Evolutionary conservation across 1,140 invertebrate species (phyloP).

Genomic region (Triops longicaudatus): DNA sequence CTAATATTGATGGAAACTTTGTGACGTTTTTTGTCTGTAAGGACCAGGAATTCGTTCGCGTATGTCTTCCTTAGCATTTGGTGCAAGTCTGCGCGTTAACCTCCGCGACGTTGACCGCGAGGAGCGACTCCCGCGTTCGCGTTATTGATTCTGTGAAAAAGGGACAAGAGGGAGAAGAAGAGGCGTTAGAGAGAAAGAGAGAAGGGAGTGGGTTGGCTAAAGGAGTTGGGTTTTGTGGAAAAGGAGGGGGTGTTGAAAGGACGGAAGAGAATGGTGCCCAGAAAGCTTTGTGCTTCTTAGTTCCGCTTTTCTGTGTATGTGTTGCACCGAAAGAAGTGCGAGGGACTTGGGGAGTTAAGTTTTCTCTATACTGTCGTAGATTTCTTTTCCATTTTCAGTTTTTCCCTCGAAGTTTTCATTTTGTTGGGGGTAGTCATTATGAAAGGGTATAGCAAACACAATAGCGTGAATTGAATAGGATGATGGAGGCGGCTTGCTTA

Average conservation of each 20-base stretch:
- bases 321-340: background rate
- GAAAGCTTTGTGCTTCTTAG: background rate
- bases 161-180: background rate
- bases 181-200: background rate
- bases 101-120: slow-evolving; percentile 5
- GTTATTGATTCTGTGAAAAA: slow-evolving; percentile 13
- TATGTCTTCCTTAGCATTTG: background rate
- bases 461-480: background rate
- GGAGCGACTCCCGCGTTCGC: background rate
- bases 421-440: too few species aligned
- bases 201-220: background rate
- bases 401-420: background rate
- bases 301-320: background rate
- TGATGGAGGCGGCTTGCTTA: slow-evolving; percentile 1
- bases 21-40: background rate
- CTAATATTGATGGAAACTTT: too few species aligned
- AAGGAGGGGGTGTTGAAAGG: background rate
- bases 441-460: too few species aligned
- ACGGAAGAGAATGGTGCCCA: background rate
- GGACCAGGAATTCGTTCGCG: background rate
- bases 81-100: slow-evolving; percentile 6
- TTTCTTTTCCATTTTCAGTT: background rate
- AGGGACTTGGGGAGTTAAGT: slow-evolving; percentile 4
- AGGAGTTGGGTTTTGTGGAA: too few species aligned
- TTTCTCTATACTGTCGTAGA: background rate